Base-by-base conservation (phyloP, 2,797 vertebrate genomes). In the Galago senegalensis region DNA sequence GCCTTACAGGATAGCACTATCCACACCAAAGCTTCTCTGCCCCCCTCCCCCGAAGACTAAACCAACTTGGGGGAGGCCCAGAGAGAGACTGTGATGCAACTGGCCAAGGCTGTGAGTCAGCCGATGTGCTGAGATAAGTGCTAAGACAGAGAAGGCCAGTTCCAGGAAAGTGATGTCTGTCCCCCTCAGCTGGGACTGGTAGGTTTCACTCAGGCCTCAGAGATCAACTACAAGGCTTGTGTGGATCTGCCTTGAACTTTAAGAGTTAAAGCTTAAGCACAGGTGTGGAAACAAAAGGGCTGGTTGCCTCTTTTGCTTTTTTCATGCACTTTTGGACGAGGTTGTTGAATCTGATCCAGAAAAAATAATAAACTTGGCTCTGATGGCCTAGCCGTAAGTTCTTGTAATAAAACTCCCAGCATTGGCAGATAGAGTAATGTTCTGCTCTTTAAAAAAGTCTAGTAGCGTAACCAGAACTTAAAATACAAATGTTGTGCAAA, bases 351-450 rank as follows among this genome's bases (percentile, higher is more conserved):
- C 80, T n/a, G 34, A 89, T 98, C 98, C 99, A 99, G 98, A 97
- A 98, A 98, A 98, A 99, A 99, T 98, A 99, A 97, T 80, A 94
- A 98, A 91, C 97, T 98, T 99, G 98, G 99, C 98, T 98, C 97
- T 94, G 79, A 80, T 98, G 97, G 98, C 97, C 88, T 98, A 79
- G 97, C 97, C 93, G 97, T 98, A 98, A 98, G 97, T 98, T 98
- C 14, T 18, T 98, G 98, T 98, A 98, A 98, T 99, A 98, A 98
- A 99, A 98, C 98, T 97, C 98, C 87, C 94, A 98, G 94, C 95
- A 56, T 53, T 98, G 98, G 98, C 98, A 98, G 96, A 98, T 97
- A 91, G 91, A 98, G 84, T 97, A 97, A 97, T 98, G 77, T 91
- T 96, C 95, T 96, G 87, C 93, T 97, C 97, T 97, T 93, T 90